Conservation (phyloP, 2,113 vertebrate genomes). For the Neofelis nebulosa region DNA sequence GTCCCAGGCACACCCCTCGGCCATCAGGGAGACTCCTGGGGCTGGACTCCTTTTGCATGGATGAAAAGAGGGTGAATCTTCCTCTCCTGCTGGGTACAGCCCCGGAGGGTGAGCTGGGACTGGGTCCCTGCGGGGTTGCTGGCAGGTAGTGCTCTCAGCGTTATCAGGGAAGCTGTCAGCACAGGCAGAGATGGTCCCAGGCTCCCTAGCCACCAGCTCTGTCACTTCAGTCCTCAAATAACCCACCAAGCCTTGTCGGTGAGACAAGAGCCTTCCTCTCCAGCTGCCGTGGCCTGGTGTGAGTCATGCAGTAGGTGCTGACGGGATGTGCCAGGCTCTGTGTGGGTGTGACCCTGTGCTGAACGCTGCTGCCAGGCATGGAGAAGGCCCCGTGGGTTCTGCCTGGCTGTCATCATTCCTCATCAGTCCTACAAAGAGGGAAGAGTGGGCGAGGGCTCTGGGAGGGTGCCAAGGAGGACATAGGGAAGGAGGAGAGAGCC, state of each 20-base stretch:
- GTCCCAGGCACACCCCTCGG: neutral
- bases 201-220: neutral
- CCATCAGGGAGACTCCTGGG: neutral
- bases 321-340: neutral
- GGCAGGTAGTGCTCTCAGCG: neutral
- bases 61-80: neutral
- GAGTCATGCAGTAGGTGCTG: neutral
- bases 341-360: too few species aligned
- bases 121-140: accelerated
- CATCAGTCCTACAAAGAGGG: neutral
- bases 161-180: neutral
- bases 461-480: neutral
- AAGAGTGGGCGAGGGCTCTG: accelerated
- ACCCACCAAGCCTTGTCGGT: neutral
- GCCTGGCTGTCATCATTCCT: neutral
- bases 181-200: neutral
- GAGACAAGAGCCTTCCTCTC: neutral
- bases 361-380: neutral
- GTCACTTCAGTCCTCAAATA: neutral
- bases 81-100: neutral
- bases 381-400: neutral
- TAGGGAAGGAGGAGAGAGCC: too few species aligned
- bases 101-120: neutral
- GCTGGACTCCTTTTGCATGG: neutral
- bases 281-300: neutral